Evolutionary conservation across 2,113 vertebrate species (phyloP).

Genomic region (Pelecanoides urinatrix): DNA sequence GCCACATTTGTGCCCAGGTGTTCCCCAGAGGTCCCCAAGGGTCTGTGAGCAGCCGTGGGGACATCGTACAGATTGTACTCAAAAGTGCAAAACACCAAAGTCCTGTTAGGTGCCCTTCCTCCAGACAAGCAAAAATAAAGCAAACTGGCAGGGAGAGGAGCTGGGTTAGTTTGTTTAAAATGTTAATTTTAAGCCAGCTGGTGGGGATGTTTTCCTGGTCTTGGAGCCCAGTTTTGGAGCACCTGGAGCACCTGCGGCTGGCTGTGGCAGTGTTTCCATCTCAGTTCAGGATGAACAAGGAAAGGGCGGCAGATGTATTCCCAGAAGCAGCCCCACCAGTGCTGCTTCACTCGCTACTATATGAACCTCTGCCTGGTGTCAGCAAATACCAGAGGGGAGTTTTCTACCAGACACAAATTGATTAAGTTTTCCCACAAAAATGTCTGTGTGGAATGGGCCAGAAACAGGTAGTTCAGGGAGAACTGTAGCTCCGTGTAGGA

Average conservation of each 20-base stretch:
- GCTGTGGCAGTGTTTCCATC: neutral
- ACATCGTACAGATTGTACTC: rapidly evolving
- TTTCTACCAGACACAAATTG: neutral
- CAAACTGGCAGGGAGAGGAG: neutral
- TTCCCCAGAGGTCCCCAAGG: neutral
- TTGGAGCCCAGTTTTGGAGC: neutral
- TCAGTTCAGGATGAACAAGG: neutral
- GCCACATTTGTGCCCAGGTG: neutral
- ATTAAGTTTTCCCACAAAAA: neutral
- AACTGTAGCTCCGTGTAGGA: neutral
- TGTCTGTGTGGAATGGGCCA: neutral
- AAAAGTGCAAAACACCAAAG: neutral
- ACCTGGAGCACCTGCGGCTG: neutral
- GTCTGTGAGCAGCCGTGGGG: rapidly evolving
- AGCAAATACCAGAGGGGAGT: neutral
- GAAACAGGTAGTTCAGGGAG: neutral
- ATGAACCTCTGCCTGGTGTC: neutral
- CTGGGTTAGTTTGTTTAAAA: neutral
- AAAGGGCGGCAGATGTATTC: neutral
- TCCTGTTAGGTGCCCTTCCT: neutral
- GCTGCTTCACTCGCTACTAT: neutral
- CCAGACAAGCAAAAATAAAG: neutral
- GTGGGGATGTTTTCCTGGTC: neutral
- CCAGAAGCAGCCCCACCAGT: neutral
- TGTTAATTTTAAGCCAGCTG: neutral